Percentiles rank a stretch among this genome's conserved stretches.
These are phyloP conservation scores for Macropodus opercularis DNA, from an alignment of 2,797 vertebrate species.

Conservation along the genomic window DNA sequence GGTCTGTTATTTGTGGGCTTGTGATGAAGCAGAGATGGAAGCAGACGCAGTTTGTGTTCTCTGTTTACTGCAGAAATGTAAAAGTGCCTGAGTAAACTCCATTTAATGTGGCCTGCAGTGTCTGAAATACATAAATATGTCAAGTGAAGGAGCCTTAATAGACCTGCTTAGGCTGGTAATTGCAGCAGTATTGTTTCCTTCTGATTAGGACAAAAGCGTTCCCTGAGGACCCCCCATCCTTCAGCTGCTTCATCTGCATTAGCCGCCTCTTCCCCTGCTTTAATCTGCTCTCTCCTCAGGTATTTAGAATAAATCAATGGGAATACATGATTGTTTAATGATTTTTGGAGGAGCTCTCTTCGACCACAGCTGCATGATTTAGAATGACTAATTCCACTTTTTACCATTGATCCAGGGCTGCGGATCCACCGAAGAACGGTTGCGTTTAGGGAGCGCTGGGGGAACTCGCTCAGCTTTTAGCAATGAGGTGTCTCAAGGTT, in stretches of 20 bases:
- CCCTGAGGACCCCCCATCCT: conserved; percentile 89
- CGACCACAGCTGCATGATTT: conserved; percentile 96
- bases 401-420: conserved; percentile 89
- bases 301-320: conserved; percentile 99
- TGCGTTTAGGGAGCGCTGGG: conserved; percentile 28
- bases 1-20: too few relatives aligned
- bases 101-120: conserved; percentile 93
- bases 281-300: conserved; percentile 98
- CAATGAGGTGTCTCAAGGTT: conserved; percentile 46
- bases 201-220: conserved; percentile 95
- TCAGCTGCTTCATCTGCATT: conserved; percentile 98
- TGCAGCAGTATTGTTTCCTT: conserved; percentile 97
- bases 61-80: conserved; percentile 76
- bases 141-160: conserved; percentile 96
- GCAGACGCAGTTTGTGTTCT: conserved; percentile 36
- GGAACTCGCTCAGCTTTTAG: conserved; percentile 6
- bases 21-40: conserved; percentile 6
- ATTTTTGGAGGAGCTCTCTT: conserved; percentile 98
- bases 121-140: conserved; percentile 99
- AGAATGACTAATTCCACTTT: conserved; percentile 99
- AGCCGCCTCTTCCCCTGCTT: conserved; percentile 93
- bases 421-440: conserved; percentile 74
- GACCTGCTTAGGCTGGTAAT: conserved; percentile 97
- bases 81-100: conserved; percentile 89
- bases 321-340: conserved; percentile 99